phyloP scores from a whole-genome alignment of 2,113 vertebrate species.

The Fulmarus glacialis region DNA sequence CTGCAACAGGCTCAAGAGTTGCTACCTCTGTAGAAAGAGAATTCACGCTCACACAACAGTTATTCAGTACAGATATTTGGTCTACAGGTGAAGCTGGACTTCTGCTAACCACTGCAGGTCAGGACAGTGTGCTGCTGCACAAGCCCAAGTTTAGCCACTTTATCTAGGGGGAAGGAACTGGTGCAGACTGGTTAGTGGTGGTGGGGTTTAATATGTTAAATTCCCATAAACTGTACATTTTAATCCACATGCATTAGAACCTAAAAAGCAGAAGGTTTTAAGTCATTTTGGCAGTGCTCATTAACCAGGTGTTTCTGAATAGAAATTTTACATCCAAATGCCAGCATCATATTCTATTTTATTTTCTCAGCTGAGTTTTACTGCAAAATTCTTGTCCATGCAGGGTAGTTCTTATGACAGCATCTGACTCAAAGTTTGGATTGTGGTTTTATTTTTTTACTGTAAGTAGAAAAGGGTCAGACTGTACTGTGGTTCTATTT shows the following conservation, averaged over 20 bases:
- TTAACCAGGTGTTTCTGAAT: background rate
- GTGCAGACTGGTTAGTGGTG: background rate
- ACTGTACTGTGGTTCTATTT: background rate
- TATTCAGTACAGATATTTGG: background rate
- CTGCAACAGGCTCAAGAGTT: background rate
- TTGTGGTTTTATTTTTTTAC: background rate
- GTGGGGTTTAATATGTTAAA: background rate
- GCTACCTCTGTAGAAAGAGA: background rate
- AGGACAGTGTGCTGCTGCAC: background rate
- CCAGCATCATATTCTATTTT: background rate
- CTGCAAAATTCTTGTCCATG: background rate
- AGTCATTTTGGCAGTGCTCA: background rate
- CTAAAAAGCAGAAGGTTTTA: background rate
- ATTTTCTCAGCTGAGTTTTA: background rate
- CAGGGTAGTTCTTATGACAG: background rate
- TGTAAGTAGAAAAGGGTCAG: background rate
- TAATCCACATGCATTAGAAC: background rate
- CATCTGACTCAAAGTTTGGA: background rate
- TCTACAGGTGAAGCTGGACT: background rate
- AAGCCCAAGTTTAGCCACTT: background rate
- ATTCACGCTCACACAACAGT: fast-evolving
- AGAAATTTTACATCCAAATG: background rate
- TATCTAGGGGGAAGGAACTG: background rate
- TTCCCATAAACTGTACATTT: background rate
- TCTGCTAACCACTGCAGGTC: background rate